These are phyloP conservation scores for Enteromius viviparus DNA, from an alignment of 2,797 vertebrate genomes.

Conservation along the genomic window DNA sequence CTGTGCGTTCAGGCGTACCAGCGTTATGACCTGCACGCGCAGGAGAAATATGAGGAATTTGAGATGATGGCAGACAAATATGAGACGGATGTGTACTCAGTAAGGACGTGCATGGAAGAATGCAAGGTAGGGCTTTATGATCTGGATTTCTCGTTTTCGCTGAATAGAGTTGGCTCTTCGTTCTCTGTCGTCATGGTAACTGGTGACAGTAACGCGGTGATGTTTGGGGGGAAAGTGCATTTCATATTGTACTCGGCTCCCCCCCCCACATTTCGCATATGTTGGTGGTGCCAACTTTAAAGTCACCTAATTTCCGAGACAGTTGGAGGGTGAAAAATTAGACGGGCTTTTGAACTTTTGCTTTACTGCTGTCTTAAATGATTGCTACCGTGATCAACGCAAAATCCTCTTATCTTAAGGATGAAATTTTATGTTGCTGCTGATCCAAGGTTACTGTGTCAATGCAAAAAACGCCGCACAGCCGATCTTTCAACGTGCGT, in stretches of 20 bases:
- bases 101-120: conserved; percentile 94
- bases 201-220: conserved; percentile 76
- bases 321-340: background rate
- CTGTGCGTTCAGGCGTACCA: conserved; percentile 93
- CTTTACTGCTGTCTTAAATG: background rate
- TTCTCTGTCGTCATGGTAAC: conserved; percentile 77
- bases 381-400: background rate
- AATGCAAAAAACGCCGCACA: conserved; percentile 49
- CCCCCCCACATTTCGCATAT: background rate
- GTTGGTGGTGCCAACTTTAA: conserved; percentile 14
- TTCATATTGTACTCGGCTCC: background rate
- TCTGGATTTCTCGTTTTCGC: conserved; percentile 51
- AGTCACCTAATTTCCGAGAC: background rate
- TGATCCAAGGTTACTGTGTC: conserved; percentile 56
- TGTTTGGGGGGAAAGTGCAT: conserved; percentile 55
- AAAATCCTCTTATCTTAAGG: background rate
- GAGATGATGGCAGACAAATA: conserved; percentile 93
- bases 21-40: conserved; percentile 93
- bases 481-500: conserved; percentile 34
- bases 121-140: conserved; percentile 90
- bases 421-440: conserved; percentile 33
- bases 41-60: conserved; percentile 98
- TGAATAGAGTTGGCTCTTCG: conserved; percentile 63
- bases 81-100: conserved; percentile 92
- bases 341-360: conserved; percentile 7